Evolutionary conservation across 1,140 invertebrate species (phyloP).

Genomic region (Rhynchophorus ferrugineus): DNA sequence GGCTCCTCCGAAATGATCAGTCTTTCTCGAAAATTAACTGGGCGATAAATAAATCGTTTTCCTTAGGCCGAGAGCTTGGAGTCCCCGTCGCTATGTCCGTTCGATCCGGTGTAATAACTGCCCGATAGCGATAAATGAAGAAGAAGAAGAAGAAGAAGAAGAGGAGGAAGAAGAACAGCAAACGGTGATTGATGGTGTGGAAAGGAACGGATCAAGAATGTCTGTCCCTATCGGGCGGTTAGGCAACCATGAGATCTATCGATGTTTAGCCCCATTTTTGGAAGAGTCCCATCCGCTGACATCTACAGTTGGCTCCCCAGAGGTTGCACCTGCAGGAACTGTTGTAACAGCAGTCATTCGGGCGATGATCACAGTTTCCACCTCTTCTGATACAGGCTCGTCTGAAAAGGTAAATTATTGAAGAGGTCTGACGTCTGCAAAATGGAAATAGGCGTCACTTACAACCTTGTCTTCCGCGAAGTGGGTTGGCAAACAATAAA

Average conservation of each 20-base stretch:
- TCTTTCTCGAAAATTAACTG: too few species aligned
- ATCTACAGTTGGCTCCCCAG: conserved; percentile 85
- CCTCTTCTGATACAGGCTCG: conserved; percentile 72
- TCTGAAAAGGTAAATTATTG: conserved; percentile 80
- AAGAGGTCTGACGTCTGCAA: conserved; percentile 62
- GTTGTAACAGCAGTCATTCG: conserved; percentile 78
- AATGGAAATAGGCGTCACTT: conserved; percentile 45
- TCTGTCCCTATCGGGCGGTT: conserved; percentile 37
- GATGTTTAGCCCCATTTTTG: conserved; percentile 73
- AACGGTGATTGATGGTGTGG: too few species aligned
- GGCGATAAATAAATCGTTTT: too few species aligned
- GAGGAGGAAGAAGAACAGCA: too few species aligned
- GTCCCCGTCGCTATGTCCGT: too few species aligned
- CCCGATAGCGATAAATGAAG: too few species aligned
- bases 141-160: too few species aligned
- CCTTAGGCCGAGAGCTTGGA: too few species aligned
- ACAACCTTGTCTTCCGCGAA: conserved; percentile 28
- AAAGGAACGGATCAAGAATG: too few species aligned
- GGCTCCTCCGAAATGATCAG: too few species aligned
- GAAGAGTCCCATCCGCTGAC: conserved; percentile 82
- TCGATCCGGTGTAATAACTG: too few species aligned
- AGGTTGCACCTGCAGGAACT: conserved; percentile 83
- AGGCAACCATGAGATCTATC: conserved; percentile 19
- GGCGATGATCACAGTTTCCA: conserved; percentile 76
- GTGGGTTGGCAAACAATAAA: neutral